Evolutionary conservation across 2,888 invertebrate genomes (phyloP).

Genomic region (Lithophane ornitopus): DNA sequence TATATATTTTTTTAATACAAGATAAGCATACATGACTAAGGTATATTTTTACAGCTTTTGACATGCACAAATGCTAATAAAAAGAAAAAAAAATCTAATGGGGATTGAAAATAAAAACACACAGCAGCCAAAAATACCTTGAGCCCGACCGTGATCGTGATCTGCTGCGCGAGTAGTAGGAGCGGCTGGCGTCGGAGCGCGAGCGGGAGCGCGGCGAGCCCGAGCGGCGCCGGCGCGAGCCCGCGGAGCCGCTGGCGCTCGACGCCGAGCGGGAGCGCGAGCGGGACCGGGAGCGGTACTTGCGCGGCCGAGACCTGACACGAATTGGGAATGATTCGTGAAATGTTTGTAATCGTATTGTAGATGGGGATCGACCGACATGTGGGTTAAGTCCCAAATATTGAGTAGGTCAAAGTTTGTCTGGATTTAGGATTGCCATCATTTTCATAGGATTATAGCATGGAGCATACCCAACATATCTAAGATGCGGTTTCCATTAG

Average conservation of each 20-base stretch:
- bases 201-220: constrained; percentile 90
- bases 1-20: background rate
- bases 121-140: constrained; percentile 74
- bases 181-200: constrained; percentile 91
- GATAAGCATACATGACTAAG: background rate
- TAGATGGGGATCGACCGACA: background rate
- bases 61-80: constrained; percentile 8
- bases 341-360: background rate
- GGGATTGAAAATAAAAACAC: constrained; percentile 38
- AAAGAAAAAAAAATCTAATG: constrained; percentile 2
- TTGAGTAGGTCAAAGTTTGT: background rate
- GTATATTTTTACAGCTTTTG: constrained; percentile 6
- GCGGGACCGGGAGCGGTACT: constrained; percentile 92
- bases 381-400: background rate
- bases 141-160: constrained; percentile 91
- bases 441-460: constrained; percentile 6
- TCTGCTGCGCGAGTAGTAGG: constrained; percentile 90
- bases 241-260: constrained; percentile 83
- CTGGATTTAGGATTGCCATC: background rate
- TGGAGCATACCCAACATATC: constrained; percentile 19
- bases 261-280: constrained; percentile 91
- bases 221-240: constrained; percentile 82
- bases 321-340: background rate
- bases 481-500: constrained; percentile 19
- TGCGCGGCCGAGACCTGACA: constrained; percentile 91